These are phyloP conservation scores for Parnassius glacialis DNA, from an alignment of 2,888 invertebrate genomes.

Conservation along the genomic window DNA sequence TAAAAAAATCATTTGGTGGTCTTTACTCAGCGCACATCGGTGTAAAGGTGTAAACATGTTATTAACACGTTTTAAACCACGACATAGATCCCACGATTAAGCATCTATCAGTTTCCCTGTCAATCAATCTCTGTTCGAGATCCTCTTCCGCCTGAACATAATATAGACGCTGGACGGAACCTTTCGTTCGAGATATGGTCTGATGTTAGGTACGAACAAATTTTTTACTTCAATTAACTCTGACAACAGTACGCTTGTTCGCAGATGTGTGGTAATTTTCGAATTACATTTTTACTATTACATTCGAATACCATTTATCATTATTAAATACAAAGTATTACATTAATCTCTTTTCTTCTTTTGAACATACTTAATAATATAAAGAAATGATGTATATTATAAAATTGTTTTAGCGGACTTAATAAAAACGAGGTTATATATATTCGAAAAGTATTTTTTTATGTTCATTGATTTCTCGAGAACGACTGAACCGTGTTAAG, in stretches of 20 bases:
- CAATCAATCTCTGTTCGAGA: slow-evolving; percentile 46
- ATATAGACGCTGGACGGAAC: slow-evolving; percentile 45
- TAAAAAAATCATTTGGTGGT: no score
- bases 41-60: slow-evolving; percentile 2
- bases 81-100: slow-evolving; percentile 39
- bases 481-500: no score
- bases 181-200: slow-evolving; percentile 63
- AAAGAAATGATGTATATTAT: no score
- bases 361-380: no score
- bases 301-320: slow-evolving; percentile 60
- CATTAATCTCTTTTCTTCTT: slow-evolving; percentile 64
- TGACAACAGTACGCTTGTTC: slow-evolving; percentile 59
- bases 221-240: slow-evolving; percentile 68
- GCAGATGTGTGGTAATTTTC: slow-evolving; percentile 62
- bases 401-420: no score
- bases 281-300: slow-evolving; percentile 29
- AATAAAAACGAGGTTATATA: no score
- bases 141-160: slow-evolving; percentile 39
- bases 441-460: no score
- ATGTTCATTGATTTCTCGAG: no score
- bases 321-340: slow-evolving; percentile 49
- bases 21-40: neutral
- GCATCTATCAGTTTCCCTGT: slow-evolving; percentile 45
- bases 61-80: slow-evolving; percentile 19
- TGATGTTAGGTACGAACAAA: slow-evolving; percentile 49